phyloP scores from a whole-genome alignment of 2,888 invertebrate genomes.

The Lasius fuliginosus region DNA sequence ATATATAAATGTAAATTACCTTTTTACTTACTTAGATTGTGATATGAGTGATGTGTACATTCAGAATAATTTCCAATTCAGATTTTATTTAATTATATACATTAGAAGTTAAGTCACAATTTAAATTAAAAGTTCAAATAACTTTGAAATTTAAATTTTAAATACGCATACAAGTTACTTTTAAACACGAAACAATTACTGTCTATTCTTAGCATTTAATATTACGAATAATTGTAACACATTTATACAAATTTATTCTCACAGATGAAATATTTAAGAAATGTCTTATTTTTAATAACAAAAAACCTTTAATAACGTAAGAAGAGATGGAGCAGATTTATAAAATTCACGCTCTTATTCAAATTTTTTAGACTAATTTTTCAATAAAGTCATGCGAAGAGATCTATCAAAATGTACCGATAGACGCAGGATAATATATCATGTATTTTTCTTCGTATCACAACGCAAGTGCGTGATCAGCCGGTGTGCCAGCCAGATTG shows the following conservation, averaged over 20 bases:
- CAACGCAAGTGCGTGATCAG: constrained; percentile 32
- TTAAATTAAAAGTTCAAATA: not conserved
- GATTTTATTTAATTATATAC: too few relatives aligned
- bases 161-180: not conserved
- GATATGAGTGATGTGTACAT: not conserved
- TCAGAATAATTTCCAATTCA: not conserved
- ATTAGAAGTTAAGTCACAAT: not conserved
- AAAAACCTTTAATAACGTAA: too few relatives aligned
- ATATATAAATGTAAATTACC: not conserved
- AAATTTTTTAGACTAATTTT: not conserved
- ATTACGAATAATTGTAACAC: not conserved
- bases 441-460: not conserved
- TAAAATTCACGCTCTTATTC: not conserved
- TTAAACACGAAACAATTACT: not conserved
- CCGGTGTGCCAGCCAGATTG: not conserved
- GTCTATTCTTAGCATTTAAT: not conserved
- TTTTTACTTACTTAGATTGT: not conserved
- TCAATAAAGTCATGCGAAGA: not conserved
- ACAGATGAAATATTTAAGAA: not conserved
- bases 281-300: too few relatives aligned
- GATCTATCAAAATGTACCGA: not conserved
- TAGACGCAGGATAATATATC: not conserved
- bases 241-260: not conserved
- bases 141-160: not conserved
- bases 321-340: not conserved